Conservation (phyloP, 2,888 invertebrate species). For the Poecilus cupreus region DNA sequence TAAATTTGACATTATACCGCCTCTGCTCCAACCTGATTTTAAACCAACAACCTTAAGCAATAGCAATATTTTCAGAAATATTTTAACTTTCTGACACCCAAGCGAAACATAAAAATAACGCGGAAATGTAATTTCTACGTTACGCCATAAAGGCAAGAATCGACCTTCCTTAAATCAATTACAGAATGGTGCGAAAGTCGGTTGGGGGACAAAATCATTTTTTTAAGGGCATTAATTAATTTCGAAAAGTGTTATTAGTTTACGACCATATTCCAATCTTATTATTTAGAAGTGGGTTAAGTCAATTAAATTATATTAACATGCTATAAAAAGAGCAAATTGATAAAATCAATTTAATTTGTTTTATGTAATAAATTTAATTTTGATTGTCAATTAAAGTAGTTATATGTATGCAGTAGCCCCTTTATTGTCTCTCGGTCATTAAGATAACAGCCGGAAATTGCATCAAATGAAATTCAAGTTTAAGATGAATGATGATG, state of each 20-base stretch:
- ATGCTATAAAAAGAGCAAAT: too few relatives aligned
- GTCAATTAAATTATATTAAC: too few relatives aligned
- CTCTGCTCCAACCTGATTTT: neutral
- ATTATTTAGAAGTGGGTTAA: too few relatives aligned
- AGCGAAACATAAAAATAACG: neutral
- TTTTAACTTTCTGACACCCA: neutral
- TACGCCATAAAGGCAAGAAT: neutral
- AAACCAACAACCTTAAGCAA: conserved; percentile 2
- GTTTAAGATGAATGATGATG: neutral
- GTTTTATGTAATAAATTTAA: too few relatives aligned
- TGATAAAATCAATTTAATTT: too few relatives aligned
- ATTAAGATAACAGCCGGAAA: neutral
- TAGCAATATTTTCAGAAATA: neutral
- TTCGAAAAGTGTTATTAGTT: too few relatives aligned
- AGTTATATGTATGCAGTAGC: too few relatives aligned
- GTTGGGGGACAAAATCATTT: too few relatives aligned
- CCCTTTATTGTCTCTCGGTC: neutral
- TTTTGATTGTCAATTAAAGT: too few relatives aligned
- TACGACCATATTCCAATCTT: too few relatives aligned
- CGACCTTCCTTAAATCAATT: neutral
- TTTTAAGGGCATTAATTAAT: too few relatives aligned
- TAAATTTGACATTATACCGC: neutral
- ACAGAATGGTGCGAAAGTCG: too few relatives aligned
- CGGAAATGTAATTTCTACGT: neutral
- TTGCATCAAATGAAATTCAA: neutral